These are phyloP conservation scores for Drosophila littoralis DNA, from an alignment of 1,140 invertebrate genomes.

Conservation along the genomic window DNA sequence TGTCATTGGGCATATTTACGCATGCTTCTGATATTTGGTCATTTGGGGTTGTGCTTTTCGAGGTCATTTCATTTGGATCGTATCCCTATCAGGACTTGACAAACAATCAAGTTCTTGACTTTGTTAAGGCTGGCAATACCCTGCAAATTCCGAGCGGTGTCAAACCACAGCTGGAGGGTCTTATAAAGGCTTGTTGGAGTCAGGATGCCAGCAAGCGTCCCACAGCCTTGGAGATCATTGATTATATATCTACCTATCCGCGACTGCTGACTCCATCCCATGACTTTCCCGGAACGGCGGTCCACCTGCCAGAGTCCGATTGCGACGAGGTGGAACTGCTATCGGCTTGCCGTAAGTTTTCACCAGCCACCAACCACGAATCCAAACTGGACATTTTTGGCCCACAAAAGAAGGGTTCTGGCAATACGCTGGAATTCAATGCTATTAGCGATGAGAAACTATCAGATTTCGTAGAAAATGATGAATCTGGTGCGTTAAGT, in stretches of 20 bases:
- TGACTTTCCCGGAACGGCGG: slow-evolving; percentile 90
- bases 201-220: slow-evolving; percentile 89
- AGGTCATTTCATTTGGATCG: slow-evolving; percentile 94
- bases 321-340: slow-evolving; percentile 61
- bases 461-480: neutral
- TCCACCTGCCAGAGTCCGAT: slow-evolving; percentile 86
- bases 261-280: slow-evolving; percentile 91
- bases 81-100: slow-evolving; percentile 94
- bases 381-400: slow-evolving; percentile 34
- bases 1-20: slow-evolving; percentile 92
- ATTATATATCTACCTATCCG: slow-evolving; percentile 90
- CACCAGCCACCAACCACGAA: slow-evolving; percentile 27
- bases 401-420: slow-evolving; percentile 7
- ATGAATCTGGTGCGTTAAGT: neutral
- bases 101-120: slow-evolving; percentile 93
- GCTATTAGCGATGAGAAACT: neutral
- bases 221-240: slow-evolving; percentile 90
- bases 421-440: slow-evolving; percentile 8
- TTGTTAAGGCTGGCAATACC: slow-evolving; percentile 90
- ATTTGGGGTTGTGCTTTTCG: slow-evolving; percentile 93
- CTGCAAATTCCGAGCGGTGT: slow-evolving; percentile 90
- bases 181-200: slow-evolving; percentile 92
- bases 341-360: slow-evolving; percentile 33
- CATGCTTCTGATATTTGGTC: slow-evolving; percentile 94
- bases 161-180: slow-evolving; percentile 89